Base-by-base conservation (phyloP, 2,113 vertebrate species). In the Taurulus bubalis region DNA sequence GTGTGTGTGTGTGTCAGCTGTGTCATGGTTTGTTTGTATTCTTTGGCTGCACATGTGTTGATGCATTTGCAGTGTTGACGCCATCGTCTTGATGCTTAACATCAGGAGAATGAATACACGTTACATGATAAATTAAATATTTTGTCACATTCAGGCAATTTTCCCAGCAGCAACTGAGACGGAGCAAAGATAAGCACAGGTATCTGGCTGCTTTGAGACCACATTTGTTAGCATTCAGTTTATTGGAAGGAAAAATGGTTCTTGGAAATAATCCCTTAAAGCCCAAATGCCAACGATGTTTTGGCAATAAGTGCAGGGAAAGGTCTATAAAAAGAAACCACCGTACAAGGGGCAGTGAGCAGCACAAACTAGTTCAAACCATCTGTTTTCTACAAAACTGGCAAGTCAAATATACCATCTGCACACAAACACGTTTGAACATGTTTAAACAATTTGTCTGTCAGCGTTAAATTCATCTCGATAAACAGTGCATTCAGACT, bases 251-350 rank as follows among this genome's bases (percentile, higher is more conserved):
- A 53, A 71, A 80, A 72, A 45, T 12, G 18, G 14, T 51, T 80
- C 49, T 64, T 62, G 34, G 47, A 66, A 81, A 85, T 68, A 0
- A 59, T 68, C 20, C 18, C 36, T 60, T 70, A 56, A 86, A 76
- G 22, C 16, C n/a, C 7, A 80, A 78, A 83, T 74, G 62, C 53
- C 88, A 76, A 63, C 24, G 22, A 63, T 70, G 71, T 87, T 80
- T 65, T 82, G 86, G 78, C 71, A 85, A 74, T 56, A 71, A 68
- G 42, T 71, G 49, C 67, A 75, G 60, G 6, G 38, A 75, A 70
- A 73, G n/a, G 18, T 72, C 76, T 82, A 76, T 82, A 64, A 80
- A 82, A 47, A 10, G 24, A 75, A 87, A 85, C 45, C 68, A 83
- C 65, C 15, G 9, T 73, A 65, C 14, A 36, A 77, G 65, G 11